phyloP scores from a whole-genome alignment of 2,113 vertebrate species.

The Nothocercus nigrocapillus region DNA sequence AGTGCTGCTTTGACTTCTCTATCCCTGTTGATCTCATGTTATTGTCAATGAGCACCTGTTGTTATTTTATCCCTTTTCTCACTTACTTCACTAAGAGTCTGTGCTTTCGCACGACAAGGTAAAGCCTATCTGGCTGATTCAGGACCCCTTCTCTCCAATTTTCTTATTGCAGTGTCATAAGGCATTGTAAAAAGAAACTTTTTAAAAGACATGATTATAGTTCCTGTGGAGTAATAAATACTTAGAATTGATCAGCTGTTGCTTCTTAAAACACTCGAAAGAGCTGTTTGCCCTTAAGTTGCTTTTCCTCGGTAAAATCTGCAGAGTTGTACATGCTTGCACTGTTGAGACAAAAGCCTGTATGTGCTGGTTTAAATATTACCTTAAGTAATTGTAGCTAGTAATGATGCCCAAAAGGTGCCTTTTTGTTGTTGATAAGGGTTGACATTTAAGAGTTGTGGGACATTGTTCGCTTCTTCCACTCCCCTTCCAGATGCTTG shows the following conservation, averaged over 20 bases:
- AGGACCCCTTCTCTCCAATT: not conserved
- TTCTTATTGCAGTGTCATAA: not conserved
- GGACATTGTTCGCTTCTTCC: not conserved
- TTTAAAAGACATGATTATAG: not conserved
- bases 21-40: not conserved
- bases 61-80: not conserved
- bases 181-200: not conserved
- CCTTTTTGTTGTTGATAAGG: conserved; percentile 4
- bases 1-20: not conserved
- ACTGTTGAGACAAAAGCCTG: not conserved
- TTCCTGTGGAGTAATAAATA: not conserved
- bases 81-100: conserved; percentile 42
- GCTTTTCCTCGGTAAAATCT: not conserved
- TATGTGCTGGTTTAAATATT: conserved; percentile 33
- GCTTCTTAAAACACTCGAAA: not conserved
- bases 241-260: not conserved
- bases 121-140: not conserved
- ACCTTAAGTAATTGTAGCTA: not conserved
- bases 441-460: not conserved
- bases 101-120: not conserved
- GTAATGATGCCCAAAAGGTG: not conserved
- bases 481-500: too few species aligned
- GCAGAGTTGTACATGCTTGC: not conserved
- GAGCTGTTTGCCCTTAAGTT: not conserved
- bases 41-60: not conserved